Evolutionary conservation across 2,797 vertebrate species (phyloP).

Genomic region (Manis javanica): DNA sequence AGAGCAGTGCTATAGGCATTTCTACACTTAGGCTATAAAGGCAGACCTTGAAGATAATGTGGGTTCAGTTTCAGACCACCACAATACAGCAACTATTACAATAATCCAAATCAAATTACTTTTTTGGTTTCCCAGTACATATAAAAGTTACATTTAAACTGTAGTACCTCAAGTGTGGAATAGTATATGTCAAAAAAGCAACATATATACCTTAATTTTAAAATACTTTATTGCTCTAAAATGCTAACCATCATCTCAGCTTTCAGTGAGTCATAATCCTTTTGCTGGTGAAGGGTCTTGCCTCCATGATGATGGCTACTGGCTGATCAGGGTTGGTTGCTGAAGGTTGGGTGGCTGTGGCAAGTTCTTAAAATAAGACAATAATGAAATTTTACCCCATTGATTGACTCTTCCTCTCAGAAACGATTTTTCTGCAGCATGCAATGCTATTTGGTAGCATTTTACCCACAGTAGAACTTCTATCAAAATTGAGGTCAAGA

Average conservation of each 20-base stretch:
- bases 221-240: background rate
- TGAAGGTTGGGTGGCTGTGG: background rate
- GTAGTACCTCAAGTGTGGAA: background rate
- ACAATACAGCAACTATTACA: background rate
- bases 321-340: background rate
- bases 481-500: background rate
- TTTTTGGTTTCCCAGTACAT: background rate
- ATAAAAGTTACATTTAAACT: background rate
- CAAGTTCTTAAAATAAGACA: background rate
- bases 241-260: background rate
- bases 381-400: background rate
- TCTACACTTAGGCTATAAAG: background rate
- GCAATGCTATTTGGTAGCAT: background rate
- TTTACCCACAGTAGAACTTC: background rate
- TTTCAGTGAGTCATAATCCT: background rate
- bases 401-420: background rate
- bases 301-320: background rate
- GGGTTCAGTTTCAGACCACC: background rate
- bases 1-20: background rate
- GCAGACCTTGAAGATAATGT: fast-evolving
- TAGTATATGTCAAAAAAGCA: background rate
- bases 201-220: background rate
- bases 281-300: background rate
- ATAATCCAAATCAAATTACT: background rate
- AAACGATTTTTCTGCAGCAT: background rate